Conservation (phyloP, 1,140 invertebrate species). For the Solenopsis fugax region DNA sequence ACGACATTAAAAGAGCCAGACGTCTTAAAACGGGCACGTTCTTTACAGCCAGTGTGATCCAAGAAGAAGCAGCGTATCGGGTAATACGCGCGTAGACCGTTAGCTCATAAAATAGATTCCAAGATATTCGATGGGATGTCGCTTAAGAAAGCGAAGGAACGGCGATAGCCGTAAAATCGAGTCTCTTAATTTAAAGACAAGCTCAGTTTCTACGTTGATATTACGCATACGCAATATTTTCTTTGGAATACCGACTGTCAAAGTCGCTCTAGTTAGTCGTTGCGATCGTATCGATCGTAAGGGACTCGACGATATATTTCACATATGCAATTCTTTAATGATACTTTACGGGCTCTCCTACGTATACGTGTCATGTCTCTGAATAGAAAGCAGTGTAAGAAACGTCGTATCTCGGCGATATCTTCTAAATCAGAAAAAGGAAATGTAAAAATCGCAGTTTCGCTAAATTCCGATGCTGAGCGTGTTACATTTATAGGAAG, state of each 20-base stretch:
- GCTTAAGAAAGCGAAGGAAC: slow-evolving; percentile 13
- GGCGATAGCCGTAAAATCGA: slow-evolving; percentile 49
- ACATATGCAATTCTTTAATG: slow-evolving; percentile 66
- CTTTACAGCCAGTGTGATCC: not conserved
- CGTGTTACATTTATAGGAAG: not conserved
- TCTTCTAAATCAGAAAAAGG: slow-evolving; percentile 28
- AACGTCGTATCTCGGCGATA: slow-evolving; percentile 13
- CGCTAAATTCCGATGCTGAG: not conserved
- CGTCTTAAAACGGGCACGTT: not conserved
- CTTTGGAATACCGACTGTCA: slow-evolving; percentile 31
- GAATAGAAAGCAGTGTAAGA: slow-evolving; percentile 1
- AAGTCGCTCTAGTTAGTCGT: not conserved
- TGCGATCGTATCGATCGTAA: not conserved
- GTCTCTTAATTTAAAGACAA: slow-evolving; percentile 42
- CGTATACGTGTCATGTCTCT: not conserved
- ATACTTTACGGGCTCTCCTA: slow-evolving; percentile 54
- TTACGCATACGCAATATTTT: slow-evolving; percentile 1
- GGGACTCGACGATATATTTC: slow-evolving; percentile 52
- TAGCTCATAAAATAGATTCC: slow-evolving; percentile 27
- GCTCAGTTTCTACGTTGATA: slow-evolving; percentile 6
- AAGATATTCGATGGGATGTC: slow-evolving; percentile 14
- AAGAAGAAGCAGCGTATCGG: not conserved
- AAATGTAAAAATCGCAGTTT: slow-evolving; percentile 13
- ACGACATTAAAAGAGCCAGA: not conserved
- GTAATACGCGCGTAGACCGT: not conserved